phyloP scores from a whole-genome alignment of 2,113 vertebrate genomes.

The Eonycteris spelaea region DNA sequence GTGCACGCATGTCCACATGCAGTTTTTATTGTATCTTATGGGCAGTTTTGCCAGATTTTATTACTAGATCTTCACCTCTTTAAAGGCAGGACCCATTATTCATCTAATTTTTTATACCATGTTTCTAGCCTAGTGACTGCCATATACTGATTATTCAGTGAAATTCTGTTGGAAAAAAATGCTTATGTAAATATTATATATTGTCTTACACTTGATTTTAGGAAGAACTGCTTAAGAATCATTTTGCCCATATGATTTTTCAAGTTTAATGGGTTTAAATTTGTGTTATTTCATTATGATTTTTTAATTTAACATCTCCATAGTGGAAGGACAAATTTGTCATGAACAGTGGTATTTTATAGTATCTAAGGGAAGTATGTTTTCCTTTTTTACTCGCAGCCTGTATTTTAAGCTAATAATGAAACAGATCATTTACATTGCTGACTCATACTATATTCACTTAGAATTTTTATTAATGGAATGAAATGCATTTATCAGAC shows the following conservation, averaged over 20 bases:
- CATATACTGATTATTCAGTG: not conserved
- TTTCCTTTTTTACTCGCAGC: not conserved
- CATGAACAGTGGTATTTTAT: not conserved
- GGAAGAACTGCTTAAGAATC: not conserved
- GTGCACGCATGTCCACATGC: accelerated
- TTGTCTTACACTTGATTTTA: not conserved
- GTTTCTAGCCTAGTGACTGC: not conserved
- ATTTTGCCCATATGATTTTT: not conserved
- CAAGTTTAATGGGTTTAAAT: not conserved
- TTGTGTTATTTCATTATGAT: not conserved
- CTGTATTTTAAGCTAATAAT: not conserved
- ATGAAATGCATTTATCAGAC: not conserved
- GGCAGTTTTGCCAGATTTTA: not conserved
- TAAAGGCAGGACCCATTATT: not conserved
- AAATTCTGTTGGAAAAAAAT: not conserved
- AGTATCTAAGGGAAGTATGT: not conserved
- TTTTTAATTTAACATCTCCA: not conserved
- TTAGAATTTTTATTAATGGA: conserved; percentile 31
- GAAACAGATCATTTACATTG: conserved; percentile 24
- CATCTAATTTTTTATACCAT: not conserved
- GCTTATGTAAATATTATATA: not conserved
- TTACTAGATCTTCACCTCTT: not conserved
- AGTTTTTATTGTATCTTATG: not conserved
- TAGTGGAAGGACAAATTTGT: not conserved
- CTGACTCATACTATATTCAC: not conserved